A percentile compares a stretch with the other conserved stretches of the same genome.
phyloP scores from a whole-genome alignment of 1,140 invertebrate species.

The Yoshiicerus persimilis region DNA sequence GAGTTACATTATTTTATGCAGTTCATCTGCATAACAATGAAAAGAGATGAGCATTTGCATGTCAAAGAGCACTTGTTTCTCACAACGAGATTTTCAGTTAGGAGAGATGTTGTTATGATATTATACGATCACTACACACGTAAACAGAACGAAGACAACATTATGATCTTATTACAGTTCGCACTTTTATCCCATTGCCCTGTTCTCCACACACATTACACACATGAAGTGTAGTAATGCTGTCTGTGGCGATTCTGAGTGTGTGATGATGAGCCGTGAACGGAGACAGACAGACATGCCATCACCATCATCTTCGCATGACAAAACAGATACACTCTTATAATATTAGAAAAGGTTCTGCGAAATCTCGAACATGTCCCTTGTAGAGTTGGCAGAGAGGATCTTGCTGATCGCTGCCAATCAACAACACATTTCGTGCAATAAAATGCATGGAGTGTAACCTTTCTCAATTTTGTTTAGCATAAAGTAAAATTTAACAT shows the following conservation, averaged over 20 bases:
- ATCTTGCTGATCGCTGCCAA: slow-evolving; percentile 1
- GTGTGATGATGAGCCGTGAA: neutral
- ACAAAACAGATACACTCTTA: neutral
- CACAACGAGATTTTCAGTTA: neutral
- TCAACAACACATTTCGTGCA: neutral
- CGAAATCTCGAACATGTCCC: neutral
- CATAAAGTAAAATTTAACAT: slow-evolving; percentile 13
- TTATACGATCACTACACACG: neutral
- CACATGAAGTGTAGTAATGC: neutral
- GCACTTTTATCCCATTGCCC: neutral
- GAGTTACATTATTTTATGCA: neutral
- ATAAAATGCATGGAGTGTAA: neutral
- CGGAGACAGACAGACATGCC: neutral
- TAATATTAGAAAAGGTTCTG: neutral
- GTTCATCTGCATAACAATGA: neutral
- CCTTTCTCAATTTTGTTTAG: slow-evolving; percentile 1
- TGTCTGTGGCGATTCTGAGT: neutral
- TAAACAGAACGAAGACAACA: neutral
- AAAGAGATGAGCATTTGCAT: neutral
- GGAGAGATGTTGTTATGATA: neutral
- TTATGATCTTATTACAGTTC: neutral
- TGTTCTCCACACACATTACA: neutral
- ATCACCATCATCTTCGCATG: neutral
- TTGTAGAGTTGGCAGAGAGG: neutral
- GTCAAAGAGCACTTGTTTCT: neutral